phyloP scores from a whole-genome alignment of 1,140 invertebrate species.

The Bombus waltoni region DNA sequence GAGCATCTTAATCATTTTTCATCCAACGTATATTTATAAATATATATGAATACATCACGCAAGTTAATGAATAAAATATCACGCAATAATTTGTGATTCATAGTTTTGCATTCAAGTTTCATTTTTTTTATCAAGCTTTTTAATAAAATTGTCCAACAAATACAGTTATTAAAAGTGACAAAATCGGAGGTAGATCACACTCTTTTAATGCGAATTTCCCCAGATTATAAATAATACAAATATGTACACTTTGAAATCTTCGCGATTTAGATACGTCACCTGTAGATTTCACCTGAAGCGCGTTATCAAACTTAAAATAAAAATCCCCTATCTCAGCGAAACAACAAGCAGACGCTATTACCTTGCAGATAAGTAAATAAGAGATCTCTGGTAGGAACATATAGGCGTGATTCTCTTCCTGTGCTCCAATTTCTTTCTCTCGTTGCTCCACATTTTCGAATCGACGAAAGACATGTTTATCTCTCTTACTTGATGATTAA shows the following conservation, averaged over 20 bases:
- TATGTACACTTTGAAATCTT: background rate
- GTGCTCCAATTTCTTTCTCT: background rate
- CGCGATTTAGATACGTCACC: constrained; percentile 8
- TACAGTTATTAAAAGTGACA: background rate
- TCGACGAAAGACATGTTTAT: background rate
- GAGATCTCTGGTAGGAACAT: background rate
- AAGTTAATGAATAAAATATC: background rate
- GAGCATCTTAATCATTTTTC: background rate
- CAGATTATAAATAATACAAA: background rate
- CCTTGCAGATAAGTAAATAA: constrained; percentile 47
- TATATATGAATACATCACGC: background rate
- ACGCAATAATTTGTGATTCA: background rate
- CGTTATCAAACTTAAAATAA: constrained; percentile 51
- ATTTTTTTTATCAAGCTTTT: background rate
- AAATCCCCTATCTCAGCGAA: constrained; percentile 31
- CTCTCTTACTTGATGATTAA: background rate
- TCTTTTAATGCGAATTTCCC: background rate
- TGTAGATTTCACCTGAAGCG: constrained; percentile 12
- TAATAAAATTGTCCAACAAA: background rate
- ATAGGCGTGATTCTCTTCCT: background rate
- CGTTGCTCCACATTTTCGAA: background rate
- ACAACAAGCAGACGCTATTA: constrained; percentile 13
- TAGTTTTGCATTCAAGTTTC: background rate
- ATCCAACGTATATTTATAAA: background rate
- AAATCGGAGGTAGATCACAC: background rate